Evolutionary conservation across 2,888 invertebrate genomes (phyloP), one percentile per base, ranked within the genome.

Genomic region (Eretmocerus hayati): DNA sequence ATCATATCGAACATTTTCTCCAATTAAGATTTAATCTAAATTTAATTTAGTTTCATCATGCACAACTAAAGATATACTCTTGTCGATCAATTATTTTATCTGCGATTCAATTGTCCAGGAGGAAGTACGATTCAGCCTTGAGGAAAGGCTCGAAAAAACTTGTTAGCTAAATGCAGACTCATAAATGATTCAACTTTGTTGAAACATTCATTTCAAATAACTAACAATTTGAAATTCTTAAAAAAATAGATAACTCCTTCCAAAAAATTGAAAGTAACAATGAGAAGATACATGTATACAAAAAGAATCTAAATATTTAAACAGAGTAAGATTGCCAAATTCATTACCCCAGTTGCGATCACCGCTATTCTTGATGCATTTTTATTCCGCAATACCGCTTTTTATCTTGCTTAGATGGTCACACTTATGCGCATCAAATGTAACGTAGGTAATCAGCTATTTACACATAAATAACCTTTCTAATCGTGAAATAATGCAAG

Each of bases 381-480:
- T n/a, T n/a, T n/a, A n/a, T n/a, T n/a, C n/a, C n/a, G n/a, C n/a
- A n/a, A n/a, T n/a, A n/a, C n/a, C n/a, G n/a, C n/a, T n/a, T n/a
- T n/a, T n/a, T n/a, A n/a, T n/a, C n/a, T n/a, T n/a, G n/a, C n/a
- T n/a, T n/a, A n/a, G n/a, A n/a, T n/a, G n/a, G n/a, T n/a, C n/a
- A n/a, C n/a, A n/a, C n/a, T n/a, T n/a, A n/a, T n/a, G n/a, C n/a
- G n/a, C n/a, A n/a, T n/a, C n/a, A n/a, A n/a, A n/a, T 47, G 43
- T 52, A 50, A 44, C 42, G 16, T 53, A 47, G 42, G 46, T 54
- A 56, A 43, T 46, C 55, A 58, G 55, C 53, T 58, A 56, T 58
- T 47, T 54, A 54, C 54, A 55, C 47, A 46, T 43, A 48, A 42
- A 54, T 50, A 54, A 53, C 42, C 50, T 48, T 48, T 41, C 37